A percentile compares a stretch with the other conserved stretches of the same genome.
Evolutionary conservation across 1,140 invertebrate genomes (phyloP).

Genomic region (Caerostris extrusa): DNA sequence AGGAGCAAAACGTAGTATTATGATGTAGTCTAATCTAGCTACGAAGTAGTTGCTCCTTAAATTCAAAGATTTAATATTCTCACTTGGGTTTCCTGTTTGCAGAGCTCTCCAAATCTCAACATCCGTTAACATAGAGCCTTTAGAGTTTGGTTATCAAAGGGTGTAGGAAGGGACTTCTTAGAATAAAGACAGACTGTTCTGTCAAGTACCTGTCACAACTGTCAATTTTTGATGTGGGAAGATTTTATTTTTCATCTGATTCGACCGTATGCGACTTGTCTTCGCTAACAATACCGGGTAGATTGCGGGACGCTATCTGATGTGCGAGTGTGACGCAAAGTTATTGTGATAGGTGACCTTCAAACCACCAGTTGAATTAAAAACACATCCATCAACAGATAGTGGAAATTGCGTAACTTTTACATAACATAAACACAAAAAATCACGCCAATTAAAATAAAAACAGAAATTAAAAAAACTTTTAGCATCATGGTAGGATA

Average conservation of each 20-base stretch:
- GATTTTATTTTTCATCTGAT: not conserved
- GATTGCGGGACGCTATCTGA: not conserved
- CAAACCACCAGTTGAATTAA: not conserved
- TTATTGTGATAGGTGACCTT: conserved; percentile 45
- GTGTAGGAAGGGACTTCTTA: conserved; percentile 10
- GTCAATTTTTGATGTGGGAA: not conserved
- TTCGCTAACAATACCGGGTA: not conserved
- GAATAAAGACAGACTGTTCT: not conserved
- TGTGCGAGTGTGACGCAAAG: not conserved
- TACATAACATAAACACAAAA: too few species aligned
- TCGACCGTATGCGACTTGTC: conserved; percentile 1
- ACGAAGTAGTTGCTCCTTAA: not conserved
- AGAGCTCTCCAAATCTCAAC: not conserved
- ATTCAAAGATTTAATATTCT: conserved; percentile 8
- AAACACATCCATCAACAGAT: too few species aligned
- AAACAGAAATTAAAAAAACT: too few species aligned
- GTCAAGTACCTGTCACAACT: conserved; percentile 43
- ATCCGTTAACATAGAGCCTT: not conserved
- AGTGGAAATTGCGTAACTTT: too few species aligned
- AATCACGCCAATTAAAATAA: too few species aligned
- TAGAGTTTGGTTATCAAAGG: conserved; percentile 2
- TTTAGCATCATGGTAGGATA: too few species aligned
- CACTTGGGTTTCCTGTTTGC: conserved; percentile 20
- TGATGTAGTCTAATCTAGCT: not conserved
- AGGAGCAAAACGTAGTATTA: not conserved